phyloP scores from a whole-genome alignment of 2,797 vertebrate species.

The Molossus alvarezi region DNA sequence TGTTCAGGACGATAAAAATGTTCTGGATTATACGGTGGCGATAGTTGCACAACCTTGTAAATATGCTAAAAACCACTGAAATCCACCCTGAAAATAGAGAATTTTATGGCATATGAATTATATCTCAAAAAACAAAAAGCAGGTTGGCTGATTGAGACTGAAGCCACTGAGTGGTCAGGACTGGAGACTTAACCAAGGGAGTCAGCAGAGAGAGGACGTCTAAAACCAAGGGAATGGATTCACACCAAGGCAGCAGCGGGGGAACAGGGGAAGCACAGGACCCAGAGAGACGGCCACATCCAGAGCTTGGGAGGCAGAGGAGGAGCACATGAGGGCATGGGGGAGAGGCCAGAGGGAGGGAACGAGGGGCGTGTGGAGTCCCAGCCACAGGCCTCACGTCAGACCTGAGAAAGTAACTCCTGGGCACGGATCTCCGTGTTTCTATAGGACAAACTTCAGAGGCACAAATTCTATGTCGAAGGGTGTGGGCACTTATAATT shows the following conservation, averaged over 20 bases:
- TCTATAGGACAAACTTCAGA: background rate
- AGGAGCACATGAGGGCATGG: background rate
- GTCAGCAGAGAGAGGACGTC: background rate
- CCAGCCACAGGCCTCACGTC: too few relatives aligned
- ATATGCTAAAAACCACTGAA: background rate
- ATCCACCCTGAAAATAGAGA: background rate
- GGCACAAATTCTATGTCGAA: background rate
- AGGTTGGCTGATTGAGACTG: background rate
- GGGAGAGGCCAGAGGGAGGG: too few relatives aligned
- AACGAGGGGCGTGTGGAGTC: background rate
- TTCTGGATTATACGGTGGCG: background rate
- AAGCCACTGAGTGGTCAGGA: background rate
- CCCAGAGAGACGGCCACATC: background rate
- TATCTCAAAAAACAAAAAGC: background rate
- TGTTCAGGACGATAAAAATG: background rate
- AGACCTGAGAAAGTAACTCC: background rate
- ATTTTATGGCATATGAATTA: background rate
- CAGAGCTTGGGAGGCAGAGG: background rate
- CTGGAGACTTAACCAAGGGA: background rate
- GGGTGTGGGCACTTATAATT: background rate
- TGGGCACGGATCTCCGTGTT: rapidly evolving
- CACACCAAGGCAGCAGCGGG: background rate
- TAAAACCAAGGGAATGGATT: background rate
- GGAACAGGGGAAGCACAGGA: rapidly evolving
- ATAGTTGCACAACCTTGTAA: background rate